Conservation (phyloP, 1,140 invertebrate genomes). For the Cyclina sinensis region DNA sequence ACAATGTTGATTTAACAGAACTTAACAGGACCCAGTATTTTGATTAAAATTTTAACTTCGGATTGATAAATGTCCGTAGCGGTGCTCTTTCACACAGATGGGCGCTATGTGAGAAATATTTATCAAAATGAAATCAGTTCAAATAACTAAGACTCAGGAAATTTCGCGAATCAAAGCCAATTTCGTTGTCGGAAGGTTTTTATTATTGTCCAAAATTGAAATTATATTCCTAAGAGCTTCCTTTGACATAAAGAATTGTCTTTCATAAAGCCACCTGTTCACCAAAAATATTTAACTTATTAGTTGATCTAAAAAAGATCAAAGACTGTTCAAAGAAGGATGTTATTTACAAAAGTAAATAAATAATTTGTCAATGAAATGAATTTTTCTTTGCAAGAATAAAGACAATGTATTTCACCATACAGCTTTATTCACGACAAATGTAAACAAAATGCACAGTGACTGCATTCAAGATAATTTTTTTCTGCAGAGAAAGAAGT, state of each 20-base stretch:
- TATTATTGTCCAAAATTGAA: constrained; percentile 56
- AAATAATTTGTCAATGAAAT: too few relatives aligned
- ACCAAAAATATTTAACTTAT: neutral
- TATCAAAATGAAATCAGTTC: constrained; percentile 53
- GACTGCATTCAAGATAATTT: too few relatives aligned
- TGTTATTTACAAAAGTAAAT: neutral
- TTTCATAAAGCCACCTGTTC: neutral
- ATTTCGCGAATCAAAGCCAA: constrained; percentile 49
- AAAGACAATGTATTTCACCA: too few relatives aligned
- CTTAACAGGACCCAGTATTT: constrained; percentile 32
- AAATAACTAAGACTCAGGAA: constrained; percentile 44
- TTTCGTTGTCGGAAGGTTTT: constrained; percentile 24
- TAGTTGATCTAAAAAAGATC: neutral
- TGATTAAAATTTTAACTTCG: constrained; percentile 61
- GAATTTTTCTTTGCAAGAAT: too few relatives aligned
- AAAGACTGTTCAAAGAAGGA: neutral
- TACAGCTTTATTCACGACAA: too few relatives aligned
- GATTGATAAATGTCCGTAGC: constrained; percentile 42
- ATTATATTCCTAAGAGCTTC: constrained; percentile 43
- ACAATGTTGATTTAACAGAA: constrained; percentile 56
- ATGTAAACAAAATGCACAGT: too few relatives aligned
- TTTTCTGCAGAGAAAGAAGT: too few relatives aligned
- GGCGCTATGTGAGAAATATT: constrained; percentile 36
- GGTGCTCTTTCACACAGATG: constrained; percentile 30
- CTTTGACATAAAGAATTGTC: constrained; percentile 52